Evolutionary conservation across 2,113 vertebrate species (phyloP), one percentile per base, ranked within the genome.

Genomic region (Bubo bubo): DNA sequence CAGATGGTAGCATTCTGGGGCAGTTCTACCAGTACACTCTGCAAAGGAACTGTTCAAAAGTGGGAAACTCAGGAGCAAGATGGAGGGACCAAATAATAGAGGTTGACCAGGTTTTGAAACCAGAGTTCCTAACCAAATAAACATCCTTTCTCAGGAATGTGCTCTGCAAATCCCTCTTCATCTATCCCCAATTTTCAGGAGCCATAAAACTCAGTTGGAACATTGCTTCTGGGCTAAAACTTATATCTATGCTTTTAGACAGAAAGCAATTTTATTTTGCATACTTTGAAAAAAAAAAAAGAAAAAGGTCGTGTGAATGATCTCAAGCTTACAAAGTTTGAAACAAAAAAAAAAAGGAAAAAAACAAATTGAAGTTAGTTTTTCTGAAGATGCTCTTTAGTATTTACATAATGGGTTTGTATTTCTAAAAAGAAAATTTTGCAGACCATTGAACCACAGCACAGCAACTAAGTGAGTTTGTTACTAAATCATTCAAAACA

Each of bases 341-440:
- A 79, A 96, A 89, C 21, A 83, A 58, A 89, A 18, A 75, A 45
- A 53, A 72, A 73, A 37, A 19, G 24, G 13, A 76, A 16, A 52
- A 82, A 96, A 97, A 3, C 56, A 97, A 96, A 97, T 58, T 90
- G 89, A 96, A 95, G 59, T 88, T 92, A 87, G 60, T 91, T 95
- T 97, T 94, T 52, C 95, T 86, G 93, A 94, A 95, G 96, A 96
- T 45, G 63, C 37, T 97, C 20, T 86, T 93, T 87, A 90, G 58
- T 72, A 95, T 86, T 97, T 96, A 88, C 95, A 97, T 97, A 97
- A 96, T 95, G 80, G 75, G 76, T 90, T 96, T 95, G 67, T 95
- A 93, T 91, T 96, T 96, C 85, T 95, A 89, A 90, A 96, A 95
- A 96, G 93, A 96, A 97, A 95, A 97, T 97, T 97, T 97, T 97